Conservation (phyloP, 2,113 vertebrate genomes). For the Chaenocephalus aceratus region DNA sequence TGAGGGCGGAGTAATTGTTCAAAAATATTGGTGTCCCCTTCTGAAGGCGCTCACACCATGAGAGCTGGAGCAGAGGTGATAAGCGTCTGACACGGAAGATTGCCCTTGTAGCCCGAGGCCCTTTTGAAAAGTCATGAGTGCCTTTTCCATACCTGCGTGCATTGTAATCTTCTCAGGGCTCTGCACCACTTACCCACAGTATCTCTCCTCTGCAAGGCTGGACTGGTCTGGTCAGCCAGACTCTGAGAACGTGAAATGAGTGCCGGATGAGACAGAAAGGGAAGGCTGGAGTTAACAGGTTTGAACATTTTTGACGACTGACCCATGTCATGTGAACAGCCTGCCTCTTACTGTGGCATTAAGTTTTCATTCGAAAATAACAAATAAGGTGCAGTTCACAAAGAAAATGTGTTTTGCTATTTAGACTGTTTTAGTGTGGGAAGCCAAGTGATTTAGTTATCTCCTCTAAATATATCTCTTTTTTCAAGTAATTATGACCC, state of each 20-base stretch:
- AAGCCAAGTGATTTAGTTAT: too few species aligned
- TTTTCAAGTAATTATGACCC: too few species aligned
- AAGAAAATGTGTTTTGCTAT: too few species aligned
- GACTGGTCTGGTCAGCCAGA: slow-evolving; percentile 46
- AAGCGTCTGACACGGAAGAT: slow-evolving; percentile 31
- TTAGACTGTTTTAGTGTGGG: too few species aligned
- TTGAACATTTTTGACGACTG: background rate
- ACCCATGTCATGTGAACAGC: background rate
- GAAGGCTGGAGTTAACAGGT: slow-evolving; percentile 12
- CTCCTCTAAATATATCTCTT: too few species aligned
- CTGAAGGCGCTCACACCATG: slow-evolving; percentile 35
- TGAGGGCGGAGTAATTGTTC: slow-evolving; percentile 38
- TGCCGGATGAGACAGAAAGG: background rate
- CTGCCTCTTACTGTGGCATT: background rate
- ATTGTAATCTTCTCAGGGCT: slow-evolving; percentile 68
- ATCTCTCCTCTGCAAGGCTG: slow-evolving; percentile 45
- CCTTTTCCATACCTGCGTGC: slow-evolving; percentile 59
- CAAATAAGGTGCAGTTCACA: background rate
- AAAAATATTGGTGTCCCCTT: slow-evolving; percentile 46
- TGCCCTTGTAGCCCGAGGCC: slow-evolving; percentile 30
- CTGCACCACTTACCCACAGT: slow-evolving; percentile 34
- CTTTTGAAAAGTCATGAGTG: slow-evolving; percentile 63
- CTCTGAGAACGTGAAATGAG: slow-evolving; percentile 30
- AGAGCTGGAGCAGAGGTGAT: slow-evolving; percentile 56
- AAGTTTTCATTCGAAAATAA: background rate